Percentiles rank a stretch among this genome's conserved stretches.
Evolutionary conservation across 2,888 invertebrate genomes (phyloP).

Genomic region (Loripinus fragilis): DNA sequence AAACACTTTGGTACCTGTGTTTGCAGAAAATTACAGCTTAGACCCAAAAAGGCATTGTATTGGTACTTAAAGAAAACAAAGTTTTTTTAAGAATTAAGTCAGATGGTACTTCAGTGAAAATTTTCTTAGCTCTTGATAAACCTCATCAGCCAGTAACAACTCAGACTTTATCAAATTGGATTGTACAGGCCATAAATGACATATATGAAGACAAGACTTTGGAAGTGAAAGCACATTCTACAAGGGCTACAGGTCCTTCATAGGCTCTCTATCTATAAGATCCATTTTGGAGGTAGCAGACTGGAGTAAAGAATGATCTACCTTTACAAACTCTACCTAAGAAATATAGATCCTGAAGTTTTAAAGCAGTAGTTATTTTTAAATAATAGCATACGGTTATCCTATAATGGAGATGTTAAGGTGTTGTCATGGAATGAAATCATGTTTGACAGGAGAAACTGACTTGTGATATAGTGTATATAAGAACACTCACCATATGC

Average conservation of each 20-base stretch:
- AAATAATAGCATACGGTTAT: not conserved
- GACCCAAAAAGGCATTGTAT: slow-evolving; percentile 29
- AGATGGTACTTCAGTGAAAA: not conserved
- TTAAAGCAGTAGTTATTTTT: not conserved
- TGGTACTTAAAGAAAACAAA: not conserved
- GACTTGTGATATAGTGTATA: not conserved
- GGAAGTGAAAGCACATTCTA: slow-evolving; percentile 36
- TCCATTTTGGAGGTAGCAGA: slow-evolving; percentile 40
- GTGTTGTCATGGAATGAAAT: not conserved
- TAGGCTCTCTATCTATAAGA: slow-evolving; percentile 36
- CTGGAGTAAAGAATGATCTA: slow-evolving; percentile 40
- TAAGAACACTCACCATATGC: no score
- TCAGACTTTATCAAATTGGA: slow-evolving; percentile 51
- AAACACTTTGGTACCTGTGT: slow-evolving; percentile 31
- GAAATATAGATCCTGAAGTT: slow-evolving; percentile 4
- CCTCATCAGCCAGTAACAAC: slow-evolving; percentile 45
- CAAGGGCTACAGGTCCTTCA: slow-evolving; percentile 40
- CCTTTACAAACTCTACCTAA: slow-evolving; percentile 38
- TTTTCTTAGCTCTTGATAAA: slow-evolving; percentile 46
- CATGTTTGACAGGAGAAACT: not conserved
- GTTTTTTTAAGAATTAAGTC: not conserved
- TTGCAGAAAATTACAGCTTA: slow-evolving; percentile 26
- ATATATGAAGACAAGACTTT: slow-evolving; percentile 29
- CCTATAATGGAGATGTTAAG: not conserved
- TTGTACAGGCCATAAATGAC: slow-evolving; percentile 36